Evolutionary conservation across 2,797 vertebrate genomes (phyloP).

Genomic region (Sphenodon punctatus): DNA sequence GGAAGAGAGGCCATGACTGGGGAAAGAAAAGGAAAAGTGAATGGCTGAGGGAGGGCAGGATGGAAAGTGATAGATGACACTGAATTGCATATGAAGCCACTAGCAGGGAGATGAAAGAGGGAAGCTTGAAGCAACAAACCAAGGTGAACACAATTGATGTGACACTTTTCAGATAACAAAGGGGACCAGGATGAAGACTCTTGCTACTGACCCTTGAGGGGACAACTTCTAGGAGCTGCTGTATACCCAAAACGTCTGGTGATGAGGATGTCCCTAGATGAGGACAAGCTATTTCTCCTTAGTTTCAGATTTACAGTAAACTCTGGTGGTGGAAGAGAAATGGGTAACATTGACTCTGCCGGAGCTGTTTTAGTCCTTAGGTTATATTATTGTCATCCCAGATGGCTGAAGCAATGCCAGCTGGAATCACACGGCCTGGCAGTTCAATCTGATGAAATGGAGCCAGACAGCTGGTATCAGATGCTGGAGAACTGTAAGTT

Average conservation of each 20-base stretch:
- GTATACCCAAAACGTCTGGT: not conserved
- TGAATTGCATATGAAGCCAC: conserved; percentile 9
- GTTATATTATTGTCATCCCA: conserved; percentile 25
- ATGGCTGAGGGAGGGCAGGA: not conserved
- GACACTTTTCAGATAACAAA: not conserved
- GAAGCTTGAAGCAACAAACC: not conserved
- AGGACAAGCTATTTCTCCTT: not conserved
- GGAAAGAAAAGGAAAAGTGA: conserved; percentile 8
- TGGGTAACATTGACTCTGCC: not conserved
- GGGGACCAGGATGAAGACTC: not conserved
- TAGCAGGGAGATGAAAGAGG: not conserved
- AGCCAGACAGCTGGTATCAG: conserved; percentile 64
- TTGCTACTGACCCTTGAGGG: not conserved
- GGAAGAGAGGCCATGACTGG: not conserved
- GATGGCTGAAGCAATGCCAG: conserved; percentile 43
- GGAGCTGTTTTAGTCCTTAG: conserved; percentile 4
- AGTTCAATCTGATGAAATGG: conserved; percentile 51
- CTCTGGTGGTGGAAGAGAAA: not conserved
- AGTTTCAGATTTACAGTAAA: conserved; percentile 7
- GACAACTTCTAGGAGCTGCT: conserved; percentile 1
- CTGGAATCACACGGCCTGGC: conserved; percentile 62
- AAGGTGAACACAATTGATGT: not conserved
- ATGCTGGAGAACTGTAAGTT: conserved; percentile 48
- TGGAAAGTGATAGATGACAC: not conserved
- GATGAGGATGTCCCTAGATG: not conserved